A percentile compares a stretch with the other conserved stretches of the same genome.
Evolutionary conservation across 2,888 invertebrate genomes (phyloP).

Genomic region (Hydriomena furcata): DNA sequence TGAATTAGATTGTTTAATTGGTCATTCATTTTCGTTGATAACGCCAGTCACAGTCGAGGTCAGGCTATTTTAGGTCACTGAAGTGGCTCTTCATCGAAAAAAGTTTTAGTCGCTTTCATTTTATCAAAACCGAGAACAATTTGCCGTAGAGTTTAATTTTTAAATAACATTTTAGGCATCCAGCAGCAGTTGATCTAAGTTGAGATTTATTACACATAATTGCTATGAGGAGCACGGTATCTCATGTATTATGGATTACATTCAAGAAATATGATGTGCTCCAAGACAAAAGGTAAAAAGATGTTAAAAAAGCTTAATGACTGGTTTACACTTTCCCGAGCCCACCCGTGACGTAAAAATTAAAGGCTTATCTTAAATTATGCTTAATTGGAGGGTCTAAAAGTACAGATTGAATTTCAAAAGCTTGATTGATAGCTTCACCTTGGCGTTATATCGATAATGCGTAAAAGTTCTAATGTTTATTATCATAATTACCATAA

Average conservation of each 20-base stretch:
- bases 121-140: conserved; percentile 25
- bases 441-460: conserved; percentile 51
- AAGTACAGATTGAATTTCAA: conserved; percentile 78
- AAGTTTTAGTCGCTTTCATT: conserved; percentile 43
- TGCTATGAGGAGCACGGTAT: conserved; percentile 67
- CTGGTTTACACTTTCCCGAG: conserved; percentile 71
- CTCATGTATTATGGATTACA: conserved; percentile 79
- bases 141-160: conserved; percentile 19
- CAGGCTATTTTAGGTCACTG: conserved; percentile 63
- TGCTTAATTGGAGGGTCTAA: conserved; percentile 79
- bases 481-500: conserved; percentile 57
- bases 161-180: conserved; percentile 52
- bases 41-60: conserved; percentile 53
- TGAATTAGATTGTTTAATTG: conserved; percentile 82
- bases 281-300: conserved; percentile 75
- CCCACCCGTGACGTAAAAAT: conserved; percentile 79
- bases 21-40: conserved; percentile 80
- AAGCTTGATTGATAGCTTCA: conserved; percentile 74
- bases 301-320: conserved; percentile 71
- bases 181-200: conserved; percentile 72
- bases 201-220: conserved; percentile 80
- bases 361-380: conserved; percentile 81
- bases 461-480: conserved; percentile 53
- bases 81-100: conserved; percentile 56
- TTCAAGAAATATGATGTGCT: conserved; percentile 68